Evolutionary conservation across 2,797 vertebrate genomes (phyloP).

Genomic region (Sardinella longiceps): DNA sequence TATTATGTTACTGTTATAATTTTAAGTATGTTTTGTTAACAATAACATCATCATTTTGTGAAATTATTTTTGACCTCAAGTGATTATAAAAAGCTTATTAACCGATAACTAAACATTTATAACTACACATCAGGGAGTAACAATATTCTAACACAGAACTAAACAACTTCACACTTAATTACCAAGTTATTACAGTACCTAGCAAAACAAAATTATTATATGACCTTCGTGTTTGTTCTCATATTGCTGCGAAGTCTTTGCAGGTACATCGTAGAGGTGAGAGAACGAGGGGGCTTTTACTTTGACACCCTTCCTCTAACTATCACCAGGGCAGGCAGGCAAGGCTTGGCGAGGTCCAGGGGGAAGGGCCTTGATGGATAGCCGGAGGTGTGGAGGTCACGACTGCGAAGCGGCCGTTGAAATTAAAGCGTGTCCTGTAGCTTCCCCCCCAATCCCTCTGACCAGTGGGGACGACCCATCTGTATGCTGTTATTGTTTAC

Average conservation of each 20-base stretch:
- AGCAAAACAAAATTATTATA: neutral
- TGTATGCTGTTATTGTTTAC: slow-evolving; percentile 68
- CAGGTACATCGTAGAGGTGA: neutral
- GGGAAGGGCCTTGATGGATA: slow-evolving; percentile 67
- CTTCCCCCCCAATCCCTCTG: slow-evolving; percentile 37
- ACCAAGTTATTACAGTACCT: neutral
- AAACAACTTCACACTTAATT: slow-evolving; percentile 3
- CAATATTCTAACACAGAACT: neutral
- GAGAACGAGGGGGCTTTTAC: neutral
- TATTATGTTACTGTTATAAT: neutral
- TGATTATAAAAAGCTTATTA: neutral
- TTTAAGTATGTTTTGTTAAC: neutral
- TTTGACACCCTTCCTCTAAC: slow-evolving; percentile 14
- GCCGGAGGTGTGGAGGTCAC: slow-evolving; percentile 73
- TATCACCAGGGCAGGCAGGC: slow-evolving; percentile 34
- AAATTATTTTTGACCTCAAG: neutral
- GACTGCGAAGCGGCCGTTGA: slow-evolving; percentile 64
- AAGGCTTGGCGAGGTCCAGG: neutral
- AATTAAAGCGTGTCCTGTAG: slow-evolving; percentile 68
- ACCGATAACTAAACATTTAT: slow-evolving; percentile 13
- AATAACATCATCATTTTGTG: neutral
- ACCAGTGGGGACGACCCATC: slow-evolving; percentile 60
- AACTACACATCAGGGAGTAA: neutral
- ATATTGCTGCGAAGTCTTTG: neutral
- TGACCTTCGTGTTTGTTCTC: neutral